These are phyloP conservation scores for Arctopsyche grandis DNA, from an alignment of 1,140 invertebrate species.

Conservation along the genomic window DNA sequence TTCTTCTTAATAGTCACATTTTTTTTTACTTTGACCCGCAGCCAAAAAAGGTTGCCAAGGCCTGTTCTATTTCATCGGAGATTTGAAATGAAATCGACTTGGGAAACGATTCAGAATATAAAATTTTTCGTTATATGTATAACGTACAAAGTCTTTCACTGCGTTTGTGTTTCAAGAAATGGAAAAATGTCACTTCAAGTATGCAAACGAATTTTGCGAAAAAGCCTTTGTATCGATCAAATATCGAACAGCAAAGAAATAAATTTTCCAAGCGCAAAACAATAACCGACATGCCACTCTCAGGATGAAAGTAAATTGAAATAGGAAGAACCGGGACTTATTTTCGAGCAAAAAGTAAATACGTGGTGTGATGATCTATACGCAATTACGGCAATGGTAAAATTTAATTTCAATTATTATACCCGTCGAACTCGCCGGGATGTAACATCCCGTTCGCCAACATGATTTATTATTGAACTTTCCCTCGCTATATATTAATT, in stretches of 20 bases:
- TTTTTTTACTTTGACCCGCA: no score
- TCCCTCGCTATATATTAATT: constrained; percentile 38
- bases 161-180: background rate
- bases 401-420: constrained; percentile 48
- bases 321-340: background rate
- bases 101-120: no score
- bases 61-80: no score
- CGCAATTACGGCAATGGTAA: constrained; percentile 15
- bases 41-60: no score
- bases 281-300: background rate
- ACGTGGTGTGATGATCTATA: background rate
- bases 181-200: no score
- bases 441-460: background rate
- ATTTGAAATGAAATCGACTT: no score
- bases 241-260: constrained; percentile 9
- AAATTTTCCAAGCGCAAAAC: background rate
- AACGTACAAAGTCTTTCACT: background rate
- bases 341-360: background rate
- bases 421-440: background rate
- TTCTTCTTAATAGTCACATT: no score
- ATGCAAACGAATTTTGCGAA: background rate
- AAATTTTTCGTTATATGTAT: no score
- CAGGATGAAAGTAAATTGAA: background rate
- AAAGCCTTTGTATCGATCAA: constrained; percentile 5
- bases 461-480: constrained; percentile 51